Base-by-base conservation (phyloP, 2,113 vertebrate species). In the Cercocebus atys region DNA sequence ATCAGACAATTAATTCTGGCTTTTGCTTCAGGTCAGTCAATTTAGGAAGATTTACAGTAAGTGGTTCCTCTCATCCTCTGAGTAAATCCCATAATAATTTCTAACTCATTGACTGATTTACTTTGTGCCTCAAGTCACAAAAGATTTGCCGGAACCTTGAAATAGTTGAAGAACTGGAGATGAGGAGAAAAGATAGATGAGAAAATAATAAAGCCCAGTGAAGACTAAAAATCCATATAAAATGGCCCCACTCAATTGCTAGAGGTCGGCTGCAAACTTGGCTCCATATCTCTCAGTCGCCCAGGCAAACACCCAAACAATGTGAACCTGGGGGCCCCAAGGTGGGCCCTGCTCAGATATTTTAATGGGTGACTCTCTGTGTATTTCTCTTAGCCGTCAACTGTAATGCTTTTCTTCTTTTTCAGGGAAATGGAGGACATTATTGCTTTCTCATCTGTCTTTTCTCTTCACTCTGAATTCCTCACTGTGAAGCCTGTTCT, bases 1-100 rank as follows among this genome's bases (percentile, higher is more conserved):
- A 85, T 88, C 78, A 91, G 80, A 57, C n/a, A 45, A 83, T 55
- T 93, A 64, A 76, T 88, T 68, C 76, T n/a, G 32, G 35, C 57
- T 72, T 91, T 81, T 57, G 57, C 43, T 91, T 85, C 59, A n/a
- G 43, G 76, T 87, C 27, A 52, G 89, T 93, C 96, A 96, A 97
- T 94, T 98, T 93, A 79, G 64, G 43, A 88, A 95, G 89, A 93
- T 97, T 96, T 95, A 88, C 50, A 66, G 6, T 76, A 66, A 96
- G 95, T 89, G 81, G 52, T 38, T 97, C 88, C 78, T 90, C 78
- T 68, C 61, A 55, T 83, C 89, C 85, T 91, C 73, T 81, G 81
- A 93, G 66, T 96, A 93, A 95, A 96, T 84, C 45, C 73, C 38
- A n/a, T 78, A 85, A 95, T 88, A 89, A 89, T 97, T 94, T 94